Evolutionary conservation across 2,797 vertebrate species (phyloP), one percentile per base, ranked within the genome.

Genomic region (Meda fulgida): DNA sequence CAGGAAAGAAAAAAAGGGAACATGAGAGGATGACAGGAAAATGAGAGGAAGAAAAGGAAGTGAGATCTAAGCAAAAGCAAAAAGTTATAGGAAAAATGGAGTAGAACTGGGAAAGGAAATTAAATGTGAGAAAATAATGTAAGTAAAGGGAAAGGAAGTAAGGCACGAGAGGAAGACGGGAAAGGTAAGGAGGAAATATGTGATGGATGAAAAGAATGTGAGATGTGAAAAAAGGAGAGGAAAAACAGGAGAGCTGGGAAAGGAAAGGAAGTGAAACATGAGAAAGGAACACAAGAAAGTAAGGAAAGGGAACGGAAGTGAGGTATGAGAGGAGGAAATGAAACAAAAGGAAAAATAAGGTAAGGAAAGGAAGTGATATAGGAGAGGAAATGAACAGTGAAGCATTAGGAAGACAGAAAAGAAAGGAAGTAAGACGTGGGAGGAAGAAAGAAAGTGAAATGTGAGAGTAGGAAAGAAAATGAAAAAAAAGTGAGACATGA

Each of bases 101-200:
- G 7, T 5, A 23, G 31, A 86, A 86, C 82, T 85, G 63, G 31
- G 34, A 14, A 23, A 14, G 21, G 43, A 80, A 51, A 14, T 51
- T 2, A 7, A 10, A 7, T 0, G 5, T 7, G 19, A 67, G 34
- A 6, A 43, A 14, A 66, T n/a, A 14, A 13, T 38, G 31, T 55
- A 60, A 43, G 18, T 63, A 70, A 67, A 29, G 13, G 26, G 38
- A n/a, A 26, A 23, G 18, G 65, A 83, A 43, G 26, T 23, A 8
- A 11, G 1, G 14, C 13, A 29, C 3, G 9, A 9, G 26, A 29
- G 8, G 16, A 26, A 65, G 38, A 26, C 5, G 13, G 38, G 34
- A 53, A 63, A 38, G 55, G 36, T 29, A n/a, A 65, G 51, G 75
- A 77, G 6, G 51, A 21, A 43, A 58, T 8, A 8, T 16, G 23